Base-by-base conservation (phyloP, 2,113 vertebrate species). In the Pterocles burchelli region DNA sequence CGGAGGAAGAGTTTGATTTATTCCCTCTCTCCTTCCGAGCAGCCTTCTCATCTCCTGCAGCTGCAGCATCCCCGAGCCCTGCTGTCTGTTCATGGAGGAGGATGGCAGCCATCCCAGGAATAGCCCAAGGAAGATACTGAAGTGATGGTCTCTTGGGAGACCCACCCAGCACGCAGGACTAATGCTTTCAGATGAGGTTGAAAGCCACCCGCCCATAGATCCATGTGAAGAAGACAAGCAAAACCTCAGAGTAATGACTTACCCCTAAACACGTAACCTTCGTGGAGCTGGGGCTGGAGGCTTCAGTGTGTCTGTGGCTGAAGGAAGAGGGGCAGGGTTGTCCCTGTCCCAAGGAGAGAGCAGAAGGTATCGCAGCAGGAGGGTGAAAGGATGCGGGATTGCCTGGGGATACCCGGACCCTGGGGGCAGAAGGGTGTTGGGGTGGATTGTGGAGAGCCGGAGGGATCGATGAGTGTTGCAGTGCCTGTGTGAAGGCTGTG, bases 101-200 rank as follows among this genome's bases (percentile, higher is more conserved):
- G 43, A 68, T 8, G 6, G 61, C 73, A 91, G 31, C 66, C 7
- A 2, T 62, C 73, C 76, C 61, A 63, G 11, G 9, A 80, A 33
- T 29, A 54, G 52, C 70, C 38, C 51, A 29, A 59, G 61, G 68
- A 85, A 65, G 62, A 71, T 7, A 12, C 41, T 46, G 1, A 38
- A 85, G 71, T 52, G 41, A 29, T 75, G 10, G 25, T 46, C 43
- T 49, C 73, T 8, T 52, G 63, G 59, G 70, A 51, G 49, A 34
- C 55, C 31, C 61, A n/a, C 24, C 48, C 14, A 2, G 54, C 46
- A 49, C 2, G 2, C 55, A 45, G 36, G 54, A 71, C 51, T 95
- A 83, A 86, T 33, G 71, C 65, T 97, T 97, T 95, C 88, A 90
- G 94, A 88, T 94, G 90, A 94, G 89, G 58, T 86, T 94, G 85